Percentiles rank a stretch among this genome's conserved stretches.
These are phyloP conservation scores for Henricia sp. DNA, from an alignment of 53 echinoderm and acorn worm genomes.

Conservation along the genomic window DNA sequence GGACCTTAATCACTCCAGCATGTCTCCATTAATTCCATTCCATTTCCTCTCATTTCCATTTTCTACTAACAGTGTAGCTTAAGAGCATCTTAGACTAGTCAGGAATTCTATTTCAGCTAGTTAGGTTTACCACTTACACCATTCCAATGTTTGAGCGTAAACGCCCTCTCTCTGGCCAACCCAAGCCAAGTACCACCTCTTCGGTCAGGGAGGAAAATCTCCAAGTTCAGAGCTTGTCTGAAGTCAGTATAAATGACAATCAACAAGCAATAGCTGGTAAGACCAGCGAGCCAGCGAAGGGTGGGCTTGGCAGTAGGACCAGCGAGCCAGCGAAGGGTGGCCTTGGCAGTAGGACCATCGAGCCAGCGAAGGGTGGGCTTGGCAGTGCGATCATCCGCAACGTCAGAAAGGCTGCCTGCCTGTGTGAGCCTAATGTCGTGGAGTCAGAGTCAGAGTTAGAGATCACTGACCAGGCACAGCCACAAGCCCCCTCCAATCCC, in stretches of 20 bases:
- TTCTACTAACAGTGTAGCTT: background rate
- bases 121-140: background rate
- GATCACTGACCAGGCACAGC: background rate
- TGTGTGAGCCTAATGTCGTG: slow-evolving; percentile 20
- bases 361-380: background rate
- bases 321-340: slow-evolving; percentile 8
- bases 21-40: background rate
- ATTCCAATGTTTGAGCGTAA: slow-evolving; percentile 7
- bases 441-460: slow-evolving; percentile 18
- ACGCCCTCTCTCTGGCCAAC: slow-evolving; percentile 16
- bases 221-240: background rate
- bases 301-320: background rate
- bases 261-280: background rate
- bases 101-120: background rate
- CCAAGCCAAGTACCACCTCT: background rate
- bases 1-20: no score
- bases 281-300: background rate
- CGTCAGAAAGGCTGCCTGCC: slow-evolving; percentile 17
- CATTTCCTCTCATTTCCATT: background rate
- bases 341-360: no score
- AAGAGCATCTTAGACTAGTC: background rate
- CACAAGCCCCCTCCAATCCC: background rate
- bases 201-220: slow-evolving; percentile 7
- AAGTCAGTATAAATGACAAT: background rate
- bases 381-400: slow-evolving; percentile 17